Percentiles rank a stretch among this genome's conserved stretches.
Evolutionary conservation across 2,888 invertebrate species (phyloP).

Genomic region (Eupsilia transversa): DNA sequence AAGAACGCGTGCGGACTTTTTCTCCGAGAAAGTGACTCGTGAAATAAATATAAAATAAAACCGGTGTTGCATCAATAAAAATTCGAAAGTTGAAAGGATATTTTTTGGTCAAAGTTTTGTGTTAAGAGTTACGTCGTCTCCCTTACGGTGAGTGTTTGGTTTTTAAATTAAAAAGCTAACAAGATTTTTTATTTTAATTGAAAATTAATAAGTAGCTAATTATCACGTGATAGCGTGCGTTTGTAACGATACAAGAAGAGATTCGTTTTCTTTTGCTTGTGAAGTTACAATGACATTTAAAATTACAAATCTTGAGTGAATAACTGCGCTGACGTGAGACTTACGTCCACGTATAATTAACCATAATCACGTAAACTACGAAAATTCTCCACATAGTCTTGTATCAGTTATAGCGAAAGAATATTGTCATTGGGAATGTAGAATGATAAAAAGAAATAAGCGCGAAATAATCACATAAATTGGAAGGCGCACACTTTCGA

Average conservation of each 20-base stretch:
- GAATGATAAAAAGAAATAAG: not conserved
- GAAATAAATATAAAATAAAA: conserved; percentile 68
- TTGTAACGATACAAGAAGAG: conserved; percentile 65
- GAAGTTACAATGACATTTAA: conserved; percentile 71
- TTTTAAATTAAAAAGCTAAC: not conserved
- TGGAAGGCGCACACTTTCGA: not conserved
- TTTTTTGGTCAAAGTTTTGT: conserved; percentile 74
- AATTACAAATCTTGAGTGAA: conserved; percentile 69
- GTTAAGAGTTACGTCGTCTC: conserved; percentile 74
- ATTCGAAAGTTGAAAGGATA: conserved; percentile 77
- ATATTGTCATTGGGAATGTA: not conserved
- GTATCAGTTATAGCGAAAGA: conserved; percentile 11
- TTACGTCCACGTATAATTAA: conserved; percentile 64
- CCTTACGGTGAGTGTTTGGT: conserved; percentile 80
- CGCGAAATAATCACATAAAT: not conserved
- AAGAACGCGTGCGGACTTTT: conserved; percentile 67
- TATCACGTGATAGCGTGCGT: conserved; percentile 70
- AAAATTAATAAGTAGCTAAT: conserved; percentile 39
- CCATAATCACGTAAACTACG: conserved; percentile 55
- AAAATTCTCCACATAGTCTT: conserved; percentile 35
- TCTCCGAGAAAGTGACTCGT: conserved; percentile 81
- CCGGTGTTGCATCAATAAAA: conserved; percentile 77
- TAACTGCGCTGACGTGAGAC: conserved; percentile 69
- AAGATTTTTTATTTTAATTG: conserved; percentile 27
- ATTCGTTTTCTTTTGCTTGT: conserved; percentile 73